Evolutionary conservation across 2,888 invertebrate species (phyloP).

Genomic region (Opisthograptis luteolata): DNA sequence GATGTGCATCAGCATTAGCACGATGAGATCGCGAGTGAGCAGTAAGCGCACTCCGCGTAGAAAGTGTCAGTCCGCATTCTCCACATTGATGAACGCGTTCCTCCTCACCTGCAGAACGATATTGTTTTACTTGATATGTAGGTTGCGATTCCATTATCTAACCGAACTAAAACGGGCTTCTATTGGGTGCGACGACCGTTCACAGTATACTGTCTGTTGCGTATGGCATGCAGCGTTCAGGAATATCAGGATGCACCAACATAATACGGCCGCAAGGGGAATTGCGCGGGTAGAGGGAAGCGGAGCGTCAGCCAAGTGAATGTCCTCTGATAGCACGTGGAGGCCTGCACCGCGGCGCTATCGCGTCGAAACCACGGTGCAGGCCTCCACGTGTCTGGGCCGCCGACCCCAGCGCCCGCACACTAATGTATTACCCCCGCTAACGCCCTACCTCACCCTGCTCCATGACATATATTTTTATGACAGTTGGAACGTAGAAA

Average conservation of each 20-base stretch:
- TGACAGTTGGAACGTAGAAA: slow-evolving; percentile 4
- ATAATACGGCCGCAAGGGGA: slow-evolving; percentile 64
- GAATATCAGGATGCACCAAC: slow-evolving; percentile 78
- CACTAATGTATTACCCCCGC: slow-evolving; percentile 49
- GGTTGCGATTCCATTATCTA: slow-evolving; percentile 53
- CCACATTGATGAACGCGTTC: slow-evolving; percentile 85
- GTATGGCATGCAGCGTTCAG: slow-evolving; percentile 75
- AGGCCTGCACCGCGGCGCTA: slow-evolving; percentile 78
- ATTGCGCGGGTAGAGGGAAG: slow-evolving; percentile 54
- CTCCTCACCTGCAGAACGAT: slow-evolving; percentile 80
- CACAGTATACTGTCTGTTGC: slow-evolving; percentile 75
- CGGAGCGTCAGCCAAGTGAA: slow-evolving; percentile 63
- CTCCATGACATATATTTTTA: slow-evolving; percentile 27
- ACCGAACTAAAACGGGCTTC: slow-evolving; percentile 37
- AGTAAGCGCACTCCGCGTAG: slow-evolving; percentile 90
- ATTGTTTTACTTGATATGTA: slow-evolving; percentile 54
- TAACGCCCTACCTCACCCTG: slow-evolving; percentile 42
- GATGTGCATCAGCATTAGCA: slow-evolving; percentile 88
- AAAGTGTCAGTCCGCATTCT: slow-evolving; percentile 89
- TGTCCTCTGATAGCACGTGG: slow-evolving; percentile 76
- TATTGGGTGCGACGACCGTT: slow-evolving; percentile 61
- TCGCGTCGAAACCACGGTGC: slow-evolving; percentile 69
- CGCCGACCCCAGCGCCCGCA: slow-evolving; percentile 61
- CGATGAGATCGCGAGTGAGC: slow-evolving; percentile 86
- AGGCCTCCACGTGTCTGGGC: slow-evolving; percentile 80